These are phyloP conservation scores for Clytia hemisphaerica DNA, from an alignment of 30 jellyfish, hydroid and myxozoan genomes.

Conservation along the genomic window DNA sequence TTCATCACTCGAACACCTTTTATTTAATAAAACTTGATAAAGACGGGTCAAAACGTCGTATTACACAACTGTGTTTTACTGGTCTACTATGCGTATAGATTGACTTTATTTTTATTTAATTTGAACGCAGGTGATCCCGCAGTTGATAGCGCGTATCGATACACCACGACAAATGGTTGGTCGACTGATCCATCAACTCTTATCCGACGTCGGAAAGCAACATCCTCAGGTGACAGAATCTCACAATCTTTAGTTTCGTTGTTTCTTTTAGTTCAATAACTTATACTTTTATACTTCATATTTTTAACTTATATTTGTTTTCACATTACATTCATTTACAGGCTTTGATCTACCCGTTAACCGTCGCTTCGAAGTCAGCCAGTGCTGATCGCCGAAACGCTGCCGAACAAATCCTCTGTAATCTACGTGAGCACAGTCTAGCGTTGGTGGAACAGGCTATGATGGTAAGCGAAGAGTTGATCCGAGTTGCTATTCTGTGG, in stretches of 20 bases:
- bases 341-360: slow-evolving; percentile 97
- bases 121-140: slow-evolving; percentile 98
- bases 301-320: too few species aligned
- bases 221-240: slow-evolving; percentile 99
- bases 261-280: too few species aligned
- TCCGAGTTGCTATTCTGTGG: slow-evolving; percentile 95
- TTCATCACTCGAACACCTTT: too few species aligned
- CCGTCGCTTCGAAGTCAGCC: slow-evolving; percentile 92
- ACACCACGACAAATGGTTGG: slow-evolving; percentile 90
- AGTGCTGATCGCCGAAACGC: slow-evolving; percentile 82
- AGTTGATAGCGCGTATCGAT: slow-evolving; percentile 93
- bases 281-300: too few species aligned
- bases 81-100: neutral
- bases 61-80: too few species aligned
- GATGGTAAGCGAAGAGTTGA: slow-evolving; percentile 97
- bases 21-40: too few species aligned
- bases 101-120: neutral
- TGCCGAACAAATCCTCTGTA: slow-evolving; percentile 72
- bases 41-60: too few species aligned
- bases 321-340: slow-evolving; percentile 9
- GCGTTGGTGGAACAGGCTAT: slow-evolving; percentile 93
- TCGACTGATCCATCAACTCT: slow-evolving; percentile 71
- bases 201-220: slow-evolving; percentile 91
- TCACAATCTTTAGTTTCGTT: too few species aligned
- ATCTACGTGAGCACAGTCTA: slow-evolving; percentile 88